phyloP scores from a whole-genome alignment of 2,888 invertebrate species.

The Colostygia pectinataria region DNA sequence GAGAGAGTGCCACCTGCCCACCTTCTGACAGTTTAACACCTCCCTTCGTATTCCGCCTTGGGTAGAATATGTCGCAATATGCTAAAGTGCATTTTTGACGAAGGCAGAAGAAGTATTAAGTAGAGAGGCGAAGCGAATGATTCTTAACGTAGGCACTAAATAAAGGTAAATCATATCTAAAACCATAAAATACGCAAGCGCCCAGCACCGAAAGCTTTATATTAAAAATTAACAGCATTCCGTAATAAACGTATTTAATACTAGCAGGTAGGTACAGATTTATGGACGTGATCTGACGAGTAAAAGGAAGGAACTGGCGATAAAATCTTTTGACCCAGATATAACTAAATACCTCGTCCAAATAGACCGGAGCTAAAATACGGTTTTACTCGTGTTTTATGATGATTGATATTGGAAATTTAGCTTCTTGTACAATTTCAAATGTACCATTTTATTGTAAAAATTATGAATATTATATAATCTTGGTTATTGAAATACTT shows the following conservation, averaged over 20 bases:
- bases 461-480: no score
- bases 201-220: slow-evolving; percentile 14
- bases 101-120: no score
- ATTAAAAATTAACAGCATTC: slow-evolving; percentile 26
- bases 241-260: slow-evolving; percentile 28
- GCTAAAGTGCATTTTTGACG: no score
- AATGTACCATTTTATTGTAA: no score
- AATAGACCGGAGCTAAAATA: slow-evolving; percentile 20
- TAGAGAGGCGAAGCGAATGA: no score
- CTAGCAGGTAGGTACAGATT: slow-evolving; percentile 23
- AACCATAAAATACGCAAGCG: slow-evolving; percentile 14
- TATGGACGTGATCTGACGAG: slow-evolving; percentile 26
- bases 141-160: background rate
- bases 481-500: no score
- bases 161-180: background rate
- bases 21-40: no score
- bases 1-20: no score
- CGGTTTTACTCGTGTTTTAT: slow-evolving; percentile 6
- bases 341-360: slow-evolving; percentile 16
- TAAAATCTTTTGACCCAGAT: slow-evolving; percentile 33
- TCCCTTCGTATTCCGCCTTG: no score
- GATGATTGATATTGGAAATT: slow-evolving; percentile 8
- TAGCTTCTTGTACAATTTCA: background rate
- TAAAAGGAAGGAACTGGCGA: slow-evolving; percentile 27
- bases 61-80: no score